Evolutionary conservation across 2,113 vertebrate species (phyloP), one percentile per base, ranked within the genome.

Genomic region (Seriola quinqueradiata): DNA sequence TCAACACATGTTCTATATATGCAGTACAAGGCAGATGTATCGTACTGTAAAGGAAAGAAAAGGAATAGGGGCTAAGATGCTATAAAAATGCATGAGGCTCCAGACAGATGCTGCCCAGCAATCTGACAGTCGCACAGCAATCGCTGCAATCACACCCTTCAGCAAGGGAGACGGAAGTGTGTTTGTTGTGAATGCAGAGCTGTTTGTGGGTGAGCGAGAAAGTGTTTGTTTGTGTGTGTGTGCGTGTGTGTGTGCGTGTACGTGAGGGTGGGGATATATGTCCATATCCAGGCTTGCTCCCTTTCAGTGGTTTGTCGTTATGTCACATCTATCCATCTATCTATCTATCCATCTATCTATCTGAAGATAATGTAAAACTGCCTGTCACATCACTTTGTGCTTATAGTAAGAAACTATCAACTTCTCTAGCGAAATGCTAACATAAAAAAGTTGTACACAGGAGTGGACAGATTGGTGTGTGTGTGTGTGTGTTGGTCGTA

Each of bases 21-120:
- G 34, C 10, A 42, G 48, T 63, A 23, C 38, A 12, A 46, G 4
- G 12, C 25, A 4, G 44, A 58, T 61, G 34, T 58, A 57, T 77
- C 38, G 38, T 19, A 44, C 14, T 73, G 57, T 72, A 65, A 78
- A 75, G 38, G 36, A 76, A 50, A 60, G 52, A 17, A 46, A 63
- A 67, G 55, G 44, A 60, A 71, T 76, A 82, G 34, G 48, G 73
- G 52, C 16, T 68, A 58, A 87, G 73, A 91, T 84, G 66, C 79
- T 48, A 90, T 94, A 86, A 90, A 92, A 92, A 91, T 88, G 85
- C 75, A 91, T 74, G 84, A 90, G 82, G 54, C 66, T 77, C 63
- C 52, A 64, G 70, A 79, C 57, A 75, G 83, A 87, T 69, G 79
- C 69, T 59, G 75, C 81, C 57, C 81, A 70, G 78, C 83, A 91